A percentile compares a stretch with the other conserved stretches of the same genome.
Evolutionary conservation across 2,113 vertebrate species (phyloP).

Genomic region (Sander lucioperca): DNA sequence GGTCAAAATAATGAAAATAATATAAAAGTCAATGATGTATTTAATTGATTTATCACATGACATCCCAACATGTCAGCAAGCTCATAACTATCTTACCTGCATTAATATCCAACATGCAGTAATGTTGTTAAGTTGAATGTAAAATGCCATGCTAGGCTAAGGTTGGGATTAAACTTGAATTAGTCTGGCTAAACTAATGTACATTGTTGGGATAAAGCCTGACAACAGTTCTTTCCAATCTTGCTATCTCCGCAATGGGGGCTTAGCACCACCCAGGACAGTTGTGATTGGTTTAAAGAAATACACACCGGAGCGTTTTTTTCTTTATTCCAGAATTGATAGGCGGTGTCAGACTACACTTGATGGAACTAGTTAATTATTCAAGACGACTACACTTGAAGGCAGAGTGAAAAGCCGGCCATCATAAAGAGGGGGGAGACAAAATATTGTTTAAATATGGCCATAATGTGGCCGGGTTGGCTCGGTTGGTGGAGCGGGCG

Average conservation of each 20-base stretch:
- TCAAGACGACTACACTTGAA: background rate
- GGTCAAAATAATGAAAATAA: background rate
- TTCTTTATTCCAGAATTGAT: no score
- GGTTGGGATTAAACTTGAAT: no score
- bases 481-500: no score
- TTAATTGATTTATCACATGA: constrained; percentile 3
- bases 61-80: constrained; percentile 19
- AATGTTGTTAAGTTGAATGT: constrained; percentile 15
- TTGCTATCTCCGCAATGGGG: no score
- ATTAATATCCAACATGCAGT: constrained; percentile 2
- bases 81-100: background rate
- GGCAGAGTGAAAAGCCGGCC: background rate
- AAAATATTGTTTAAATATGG: background rate
- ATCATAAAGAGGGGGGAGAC: background rate
- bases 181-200: no score
- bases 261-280: no score
- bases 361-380: background rate
- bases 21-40: background rate
- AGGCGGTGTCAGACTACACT: no score
- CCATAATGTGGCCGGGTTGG: background rate
- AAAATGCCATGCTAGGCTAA: constrained; percentile 1
- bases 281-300: no score
- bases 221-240: no score
- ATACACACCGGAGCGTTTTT: no score
- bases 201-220: no score